A percentile compares a stretch with the other conserved stretches of the same genome.
phyloP scores from a whole-genome alignment of 1,140 invertebrate genomes.

The Aethina tumida region DNA sequence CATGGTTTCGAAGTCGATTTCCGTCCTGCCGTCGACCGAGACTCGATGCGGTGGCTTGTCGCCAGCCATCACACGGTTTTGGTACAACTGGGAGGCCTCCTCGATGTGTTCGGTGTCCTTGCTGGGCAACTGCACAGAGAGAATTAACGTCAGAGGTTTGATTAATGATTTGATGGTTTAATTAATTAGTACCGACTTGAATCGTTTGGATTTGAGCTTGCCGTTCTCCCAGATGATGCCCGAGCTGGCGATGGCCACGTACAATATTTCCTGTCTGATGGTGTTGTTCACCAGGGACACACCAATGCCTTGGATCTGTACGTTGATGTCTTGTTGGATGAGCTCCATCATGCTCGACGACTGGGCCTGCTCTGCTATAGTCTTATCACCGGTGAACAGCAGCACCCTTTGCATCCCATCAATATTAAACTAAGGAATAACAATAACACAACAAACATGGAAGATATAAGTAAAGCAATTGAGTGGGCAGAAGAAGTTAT shows the following conservation, averaged over 20 bases:
- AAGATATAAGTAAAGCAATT: too few relatives aligned
- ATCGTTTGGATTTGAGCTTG: conserved; percentile 56
- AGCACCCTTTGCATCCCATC: conserved; percentile 85
- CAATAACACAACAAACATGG: too few relatives aligned
- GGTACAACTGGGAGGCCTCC: conserved; percentile 72
- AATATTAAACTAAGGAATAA: too few relatives aligned
- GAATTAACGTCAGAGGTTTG: not conserved
- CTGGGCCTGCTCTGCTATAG: conserved; percentile 67
- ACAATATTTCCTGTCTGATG: conserved; percentile 71
- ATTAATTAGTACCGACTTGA: too few relatives aligned
- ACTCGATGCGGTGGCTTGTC: not conserved
- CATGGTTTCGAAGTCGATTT: conserved; percentile 67
- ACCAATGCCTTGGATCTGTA: conserved; percentile 84
- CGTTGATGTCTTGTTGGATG: conserved; percentile 60
- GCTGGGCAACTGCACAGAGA: not conserved
- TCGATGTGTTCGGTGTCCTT: conserved; percentile 61
- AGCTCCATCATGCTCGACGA: conserved; percentile 61
- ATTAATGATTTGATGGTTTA: not conserved
- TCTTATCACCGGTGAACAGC: conserved; percentile 70
- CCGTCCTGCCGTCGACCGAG: conserved; percentile 27
- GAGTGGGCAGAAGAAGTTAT: too few relatives aligned
- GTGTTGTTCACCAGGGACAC: conserved; percentile 88
- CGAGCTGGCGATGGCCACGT: conserved; percentile 67
- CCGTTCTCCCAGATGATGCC: conserved; percentile 80
- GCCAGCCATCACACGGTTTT: conserved; percentile 16